phyloP scores from a whole-genome alignment of 2,113 vertebrate genomes.

The Caracal caracal region DNA sequence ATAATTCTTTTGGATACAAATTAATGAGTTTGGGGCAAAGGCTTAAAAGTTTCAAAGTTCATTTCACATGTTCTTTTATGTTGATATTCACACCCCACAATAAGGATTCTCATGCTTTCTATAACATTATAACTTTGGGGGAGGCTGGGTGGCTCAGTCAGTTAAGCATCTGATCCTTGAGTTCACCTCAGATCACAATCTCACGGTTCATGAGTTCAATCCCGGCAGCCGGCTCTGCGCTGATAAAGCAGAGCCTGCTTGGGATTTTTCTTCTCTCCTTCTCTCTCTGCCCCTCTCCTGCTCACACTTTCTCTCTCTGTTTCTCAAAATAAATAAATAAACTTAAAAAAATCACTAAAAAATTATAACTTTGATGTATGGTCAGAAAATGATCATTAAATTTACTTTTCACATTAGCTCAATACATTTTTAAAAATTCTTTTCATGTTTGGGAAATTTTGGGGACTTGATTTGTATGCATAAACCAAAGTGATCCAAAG shows the following conservation, averaged over 20 bases:
- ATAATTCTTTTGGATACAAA: neutral
- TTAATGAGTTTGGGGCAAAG: constrained; percentile 9
- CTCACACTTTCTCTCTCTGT: no score
- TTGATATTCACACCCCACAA: neutral
- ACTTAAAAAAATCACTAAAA: no score
- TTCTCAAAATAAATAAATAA: no score
- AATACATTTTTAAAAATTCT: neutral
- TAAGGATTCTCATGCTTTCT: neutral
- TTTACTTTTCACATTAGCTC: neutral
- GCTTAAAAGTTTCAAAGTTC: neutral
- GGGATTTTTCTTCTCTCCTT: no score
- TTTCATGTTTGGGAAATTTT: neutral
- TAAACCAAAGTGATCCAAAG: neutral
- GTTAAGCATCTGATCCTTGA: no score
- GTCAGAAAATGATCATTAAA: neutral
- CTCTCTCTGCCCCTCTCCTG: no score
- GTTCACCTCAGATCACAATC: no score
- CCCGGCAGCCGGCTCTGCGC: no score
- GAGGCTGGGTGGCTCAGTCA: no score
- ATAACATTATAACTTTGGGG: neutral
- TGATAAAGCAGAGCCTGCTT: no score
- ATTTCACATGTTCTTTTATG: constrained; percentile 11
- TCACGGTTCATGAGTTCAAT: no score
- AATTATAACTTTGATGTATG: neutral
- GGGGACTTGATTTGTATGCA: neutral